A percentile compares a stretch with the other conserved stretches of the same genome.
phyloP scores from a whole-genome alignment of 2,888 invertebrate genomes.

The Hydropsyche betteni region DNA sequence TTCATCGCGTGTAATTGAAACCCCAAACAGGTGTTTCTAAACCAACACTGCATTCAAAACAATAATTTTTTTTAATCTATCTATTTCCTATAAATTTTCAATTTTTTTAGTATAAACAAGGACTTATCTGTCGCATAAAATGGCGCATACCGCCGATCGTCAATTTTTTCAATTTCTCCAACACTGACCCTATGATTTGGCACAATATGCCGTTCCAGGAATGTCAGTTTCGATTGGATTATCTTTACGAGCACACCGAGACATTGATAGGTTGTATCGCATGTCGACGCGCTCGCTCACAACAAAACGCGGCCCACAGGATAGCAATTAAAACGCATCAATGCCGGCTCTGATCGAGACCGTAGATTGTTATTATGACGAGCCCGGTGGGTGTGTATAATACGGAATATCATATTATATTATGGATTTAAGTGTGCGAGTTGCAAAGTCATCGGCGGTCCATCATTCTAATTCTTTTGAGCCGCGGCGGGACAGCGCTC shows the following conservation, averaged over 20 bases:
- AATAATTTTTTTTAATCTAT: too few species aligned
- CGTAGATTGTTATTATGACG: constrained; percentile 30
- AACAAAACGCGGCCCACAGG: constrained; percentile 43
- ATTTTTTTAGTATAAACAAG: too few species aligned
- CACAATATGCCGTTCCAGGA: constrained; percentile 1
- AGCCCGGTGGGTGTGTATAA: too few species aligned
- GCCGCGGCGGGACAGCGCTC: constrained; percentile 57
- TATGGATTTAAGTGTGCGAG: background rate
- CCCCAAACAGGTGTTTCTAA: too few species aligned
- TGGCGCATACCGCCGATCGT: background rate
- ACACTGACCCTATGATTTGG: background rate
- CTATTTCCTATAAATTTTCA: too few species aligned
- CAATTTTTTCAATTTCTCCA: background rate
- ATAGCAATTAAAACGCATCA: constrained; percentile 52
- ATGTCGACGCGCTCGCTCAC: constrained; percentile 38
- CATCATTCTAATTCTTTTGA: constrained; percentile 64
- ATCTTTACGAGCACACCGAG: background rate
- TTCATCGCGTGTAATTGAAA: too few species aligned
- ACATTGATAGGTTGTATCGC: constrained; percentile 37
- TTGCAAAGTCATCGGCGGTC: constrained; percentile 60
- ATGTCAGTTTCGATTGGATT: background rate
- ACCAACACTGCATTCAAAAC: too few species aligned
- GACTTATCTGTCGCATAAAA: too few species aligned
- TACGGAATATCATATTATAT: too few species aligned
- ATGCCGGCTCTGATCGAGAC: constrained; percentile 45